Evolutionary conservation across 2,797 vertebrate species (phyloP), one percentile per base, ranked within the genome.

Genomic region (Poecilia velifera): DNA sequence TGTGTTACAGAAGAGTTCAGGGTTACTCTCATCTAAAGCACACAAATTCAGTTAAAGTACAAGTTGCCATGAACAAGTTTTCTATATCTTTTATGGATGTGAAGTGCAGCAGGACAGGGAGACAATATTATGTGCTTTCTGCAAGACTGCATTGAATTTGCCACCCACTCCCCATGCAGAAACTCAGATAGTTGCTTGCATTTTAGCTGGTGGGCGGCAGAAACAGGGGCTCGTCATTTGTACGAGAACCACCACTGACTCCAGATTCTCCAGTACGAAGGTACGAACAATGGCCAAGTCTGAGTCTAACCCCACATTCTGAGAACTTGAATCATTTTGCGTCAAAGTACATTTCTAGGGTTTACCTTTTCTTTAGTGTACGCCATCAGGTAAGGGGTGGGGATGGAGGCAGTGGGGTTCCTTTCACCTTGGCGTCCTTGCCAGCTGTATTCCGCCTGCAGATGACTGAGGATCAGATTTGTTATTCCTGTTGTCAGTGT

Each of bases 401-500:
- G 3, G 55, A 3, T 34, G 49, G 10, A 22, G 12, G 31, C 47
- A 8, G n/a, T 16, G 13, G 51, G 22, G 70, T 53, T 71, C 49
- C 66, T 78, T 46, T 86, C 66, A 81, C 74, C 76, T 82, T 84
- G 36, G 70, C 70, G 82, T 82, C 79, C 78, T 53, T 78, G 78
- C 53, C 77, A 76, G 73, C 84, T 88, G 73, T 71, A 62, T 85
- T 78, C 82, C 73, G 78, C 80, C 86, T 88, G 70, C 73, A 81
- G 81, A 83, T 80, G 68, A 84, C 79, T 85, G 77, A 72, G 82
- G 64, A 84, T 84, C 85, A 84, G 64, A 83, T 78, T 73, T 81
- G 72, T 71, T 83, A 78, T 81, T 76, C 45, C 73, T 75, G 57
- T 72, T 79, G 66, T 81, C 68, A 70, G 73, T 73, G 78, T 82